Evolutionary conservation across 1,140 invertebrate genomes (phyloP), one percentile per base, ranked within the genome.

Genomic region (Pseudoatta argentina): DNA sequence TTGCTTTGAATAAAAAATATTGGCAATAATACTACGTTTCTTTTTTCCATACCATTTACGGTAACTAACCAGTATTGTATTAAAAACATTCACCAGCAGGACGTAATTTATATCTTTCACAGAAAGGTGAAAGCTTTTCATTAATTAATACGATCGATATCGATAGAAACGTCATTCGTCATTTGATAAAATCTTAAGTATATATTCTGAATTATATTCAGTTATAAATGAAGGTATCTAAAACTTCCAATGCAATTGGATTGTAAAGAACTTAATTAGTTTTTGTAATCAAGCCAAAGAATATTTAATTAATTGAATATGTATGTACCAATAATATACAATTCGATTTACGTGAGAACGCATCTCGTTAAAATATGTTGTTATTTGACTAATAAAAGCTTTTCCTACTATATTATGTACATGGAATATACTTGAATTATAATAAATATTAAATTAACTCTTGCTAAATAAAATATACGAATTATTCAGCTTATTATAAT

Each of bases 1-100:
- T 61, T 18, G 55, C 53, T 91, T 72, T 88, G 87, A 89, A 93
- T 92, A 63, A 75, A 88, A 91, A 88, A 91, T 88, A 92, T 92
- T 87, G 89, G 89, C 85, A 85, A 81, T 53, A 18, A 18, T 86
- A 67, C 21, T 10, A 12, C 2, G 8, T 57, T 16, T 21, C 16
- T 63, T 81, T 64, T 72, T 30, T 24, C n/a, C 16, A 27, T 39
- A 10, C 48, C 59, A 66, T 86, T 21, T 61, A 59, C 5, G 39
- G 21, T 27, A 30, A 48, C 3, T 57, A 24, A 44, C 30, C 44
- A 30, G 0, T 72, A 55, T 57, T n/a, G 30, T 18, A 27, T 59
- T 18, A 67, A 78, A 78, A 24, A 2, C 48, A 76, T 75, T 10
- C 27, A 10, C 6, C 59, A 64, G 14, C 24, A 18, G 1, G 16